These are phyloP conservation scores for Cantharis rustica DNA, from an alignment of 2,888 invertebrate species.

Conservation along the genomic window DNA sequence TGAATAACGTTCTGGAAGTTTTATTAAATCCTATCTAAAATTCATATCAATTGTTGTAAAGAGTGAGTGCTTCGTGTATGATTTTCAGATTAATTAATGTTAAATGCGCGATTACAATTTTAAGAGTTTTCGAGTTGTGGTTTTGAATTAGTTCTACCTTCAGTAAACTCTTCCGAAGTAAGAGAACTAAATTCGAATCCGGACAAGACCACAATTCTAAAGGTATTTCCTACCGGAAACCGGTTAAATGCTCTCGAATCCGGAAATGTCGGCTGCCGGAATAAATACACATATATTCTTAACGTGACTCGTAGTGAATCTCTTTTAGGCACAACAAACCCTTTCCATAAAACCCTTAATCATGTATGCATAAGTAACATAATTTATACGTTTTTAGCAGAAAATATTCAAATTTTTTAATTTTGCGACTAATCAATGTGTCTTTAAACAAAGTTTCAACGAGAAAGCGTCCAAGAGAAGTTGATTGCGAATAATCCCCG, in stretches of 20 bases:
- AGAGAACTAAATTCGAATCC: slow-evolving; percentile 41
- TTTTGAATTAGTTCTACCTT: slow-evolving; percentile 3
- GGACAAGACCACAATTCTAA: slow-evolving; percentile 49
- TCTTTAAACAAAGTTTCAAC: slow-evolving; percentile 14
- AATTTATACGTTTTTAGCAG: neutral
- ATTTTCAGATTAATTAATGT: neutral
- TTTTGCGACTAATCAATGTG: slow-evolving; percentile 12
- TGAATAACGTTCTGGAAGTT: neutral
- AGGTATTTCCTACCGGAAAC: slow-evolving; percentile 53
- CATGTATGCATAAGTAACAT: neutral
- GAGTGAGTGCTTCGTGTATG: neutral
- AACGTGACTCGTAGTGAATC: slow-evolving; percentile 29
- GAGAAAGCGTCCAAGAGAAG: slow-evolving; percentile 25
- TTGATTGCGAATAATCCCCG: slow-evolving; percentile 43
- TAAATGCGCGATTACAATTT: neutral
- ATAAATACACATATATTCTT: slow-evolving; percentile 50
- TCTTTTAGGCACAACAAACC: slow-evolving; percentile 21
- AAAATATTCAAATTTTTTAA: neutral
- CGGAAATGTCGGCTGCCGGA: slow-evolving; percentile 52
- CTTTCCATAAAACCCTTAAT: slow-evolving; percentile 15
- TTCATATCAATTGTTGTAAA: neutral
- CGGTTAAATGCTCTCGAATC: slow-evolving; percentile 52
- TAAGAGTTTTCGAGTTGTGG: neutral
- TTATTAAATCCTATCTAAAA: neutral
- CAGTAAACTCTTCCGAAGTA: slow-evolving; percentile 20